Evolutionary conservation across 2,888 invertebrate genomes (phyloP), one percentile per base, ranked within the genome.

Genomic region (Apamea epomidion): DNA sequence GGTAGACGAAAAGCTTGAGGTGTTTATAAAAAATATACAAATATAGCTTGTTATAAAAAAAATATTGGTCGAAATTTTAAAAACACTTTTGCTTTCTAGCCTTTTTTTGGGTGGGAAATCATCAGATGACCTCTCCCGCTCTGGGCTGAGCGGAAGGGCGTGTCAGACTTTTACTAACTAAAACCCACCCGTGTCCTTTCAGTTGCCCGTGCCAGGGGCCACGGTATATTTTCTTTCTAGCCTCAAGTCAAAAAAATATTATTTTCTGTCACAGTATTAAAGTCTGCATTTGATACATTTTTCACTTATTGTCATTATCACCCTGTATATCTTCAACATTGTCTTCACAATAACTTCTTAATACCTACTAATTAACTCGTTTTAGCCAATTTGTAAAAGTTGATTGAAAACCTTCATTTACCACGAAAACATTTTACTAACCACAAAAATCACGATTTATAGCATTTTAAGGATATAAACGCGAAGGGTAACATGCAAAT

Each of bases 1-100:
- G n/a, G 2, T 74, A 14, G 62, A 65, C 25, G 84, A 76, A 78
- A 76, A 54, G 60, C 60, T 73, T 58, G 45, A 80, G n/a, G 5
- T 42, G 1, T 0, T 54, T 1, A 18, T 14, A 1, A 65, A 37
- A 12, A 37, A 65, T 21, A 12, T 65, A 8, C 29, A 37, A 37
- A 6, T 18, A 51, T 0, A 58, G 58, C 25, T 0, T 18, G 18
- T 18, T 32, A 18, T 64, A n/a, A 29, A n/a, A n/a, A n/a, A 32
- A 64, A 32, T 32, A 64, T 32, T 18, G 18, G 18, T 64, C 14
- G 64, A 16, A 0, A 64, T 18, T 29, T 32, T 8, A 64, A 16
- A 18, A 16, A 18, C 2, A 8, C 3, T 3, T 73, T 21, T 62
- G 45, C 73, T 42, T 1, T 54, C 25, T 71, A 54, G 70, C 16